Evolutionary conservation across 1,140 invertebrate genomes (phyloP), one percentile per base, ranked within the genome.

Genomic region (Aphelinus atriplicis): DNA sequence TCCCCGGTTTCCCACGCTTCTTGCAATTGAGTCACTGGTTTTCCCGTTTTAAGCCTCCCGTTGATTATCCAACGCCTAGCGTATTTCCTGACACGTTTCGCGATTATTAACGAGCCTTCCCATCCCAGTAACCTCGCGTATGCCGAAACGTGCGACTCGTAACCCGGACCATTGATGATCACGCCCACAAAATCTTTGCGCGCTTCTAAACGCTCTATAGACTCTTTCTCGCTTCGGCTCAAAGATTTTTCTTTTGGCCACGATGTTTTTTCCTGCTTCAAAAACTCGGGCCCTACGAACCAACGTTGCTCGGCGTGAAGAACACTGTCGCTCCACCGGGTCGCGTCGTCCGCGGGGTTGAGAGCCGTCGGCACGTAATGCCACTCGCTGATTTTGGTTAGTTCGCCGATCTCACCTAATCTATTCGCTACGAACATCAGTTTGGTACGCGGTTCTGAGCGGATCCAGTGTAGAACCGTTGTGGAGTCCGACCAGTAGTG

Each of bases 101-200:
- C 63, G 1, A 1, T 3, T 26, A 51, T 45, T 7, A 65, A 42
- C 9, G 46, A 3, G 3, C 7, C 46, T 58, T 55, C 60, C 81
- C 58, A 63, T 56, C 71, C 75, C 77, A 10, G 74, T 9, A 69
- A 79, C 75, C 63, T 78, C 72, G 2, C 63, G 57, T 1, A 77
- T 50, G 60, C 81, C 26, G 64, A 50, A 73, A 42, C 79, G 78
- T 48, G 1, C n/a, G 82, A 82, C 2, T n/a, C n/a, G n/a, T n/a
- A n/a, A n/a, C n/a, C 81, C 81, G 71, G 80, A 82, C 51, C n/a
- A n/a, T n/a, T 78, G 83, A 58, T 84, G 80, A 7, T 64, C 7
- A 7, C n/a, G 26, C 10, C 43, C n/a, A 67, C 43, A 7, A 6
- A 6, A n/a, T 45, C 53, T 56, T 55, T 55, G 10, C 26, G 26